phyloP scores from a whole-genome alignment of 1,140 invertebrate genomes.

The Sycophaga agraensis region DNA sequence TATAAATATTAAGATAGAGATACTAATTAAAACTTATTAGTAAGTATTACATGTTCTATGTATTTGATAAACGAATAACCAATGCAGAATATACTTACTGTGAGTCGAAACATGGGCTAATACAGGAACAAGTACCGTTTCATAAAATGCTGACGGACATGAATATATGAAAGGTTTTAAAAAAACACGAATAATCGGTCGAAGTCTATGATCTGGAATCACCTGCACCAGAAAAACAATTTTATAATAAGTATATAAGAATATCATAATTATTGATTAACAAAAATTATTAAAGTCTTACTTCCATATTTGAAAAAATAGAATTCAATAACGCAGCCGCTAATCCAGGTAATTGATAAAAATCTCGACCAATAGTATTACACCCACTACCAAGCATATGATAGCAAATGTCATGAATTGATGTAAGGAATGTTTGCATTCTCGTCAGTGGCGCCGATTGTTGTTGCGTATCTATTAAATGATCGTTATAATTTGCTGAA shows the following conservation, averaged over 20 bases:
- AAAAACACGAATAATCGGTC: slow-evolving; percentile 80
- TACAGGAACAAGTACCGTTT: slow-evolving; percentile 74
- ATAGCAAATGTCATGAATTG: slow-evolving; percentile 72
- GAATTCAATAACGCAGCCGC: slow-evolving; percentile 65
- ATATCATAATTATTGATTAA: no score
- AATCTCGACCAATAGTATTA: slow-evolving; percentile 76
- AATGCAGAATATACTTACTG: no score
- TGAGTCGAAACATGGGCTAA: slow-evolving; percentile 74
- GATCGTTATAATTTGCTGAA: slow-evolving; percentile 51
- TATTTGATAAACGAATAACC: no score
- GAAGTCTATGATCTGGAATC: slow-evolving; percentile 82
- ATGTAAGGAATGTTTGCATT: slow-evolving; percentile 79
- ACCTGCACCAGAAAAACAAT: slow-evolving; percentile 43
- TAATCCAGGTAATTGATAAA: slow-evolving; percentile 73
- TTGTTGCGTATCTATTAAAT: slow-evolving; percentile 53
- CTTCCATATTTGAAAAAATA: slow-evolving; percentile 70
- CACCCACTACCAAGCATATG: slow-evolving; percentile 77
- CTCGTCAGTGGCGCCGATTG: slow-evolving; percentile 66
- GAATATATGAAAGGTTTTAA: slow-evolving; percentile 82
- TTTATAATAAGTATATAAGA: not conserved
- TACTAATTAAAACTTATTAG: no score
- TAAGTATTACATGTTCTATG: no score
- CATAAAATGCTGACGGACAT: slow-evolving; percentile 78
- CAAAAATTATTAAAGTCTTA: slow-evolving; percentile 34
- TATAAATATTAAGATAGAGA: no score